Evolutionary conservation across 2,888 invertebrate species (phyloP).

Genomic region (Epirrhoe alternata): DNA sequence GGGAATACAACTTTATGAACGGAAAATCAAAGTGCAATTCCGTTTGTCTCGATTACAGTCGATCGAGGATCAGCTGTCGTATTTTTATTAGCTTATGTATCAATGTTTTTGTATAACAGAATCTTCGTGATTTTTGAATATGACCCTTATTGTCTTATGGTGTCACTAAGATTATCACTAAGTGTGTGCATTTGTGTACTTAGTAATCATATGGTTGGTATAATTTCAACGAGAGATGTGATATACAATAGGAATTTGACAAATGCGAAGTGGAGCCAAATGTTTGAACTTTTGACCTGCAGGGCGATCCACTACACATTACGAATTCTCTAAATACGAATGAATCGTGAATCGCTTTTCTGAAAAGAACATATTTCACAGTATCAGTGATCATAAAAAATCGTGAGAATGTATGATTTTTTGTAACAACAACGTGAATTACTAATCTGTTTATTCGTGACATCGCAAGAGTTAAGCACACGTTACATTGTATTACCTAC

Average conservation of each 20-base stretch:
- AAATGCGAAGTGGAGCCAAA: neutral
- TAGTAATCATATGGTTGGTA: too few species aligned
- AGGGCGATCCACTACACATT: too few species aligned
- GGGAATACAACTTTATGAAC: neutral
- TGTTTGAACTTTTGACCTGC: neutral
- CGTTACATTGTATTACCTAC: neutral
- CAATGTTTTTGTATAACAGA: too few species aligned
- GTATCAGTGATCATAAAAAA: too few species aligned
- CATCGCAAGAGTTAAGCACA: neutral
- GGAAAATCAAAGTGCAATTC: neutral
- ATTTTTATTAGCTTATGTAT: too few species aligned
- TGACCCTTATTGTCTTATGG: neutral
- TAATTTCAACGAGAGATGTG: too few species aligned
- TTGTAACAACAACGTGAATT: neutral
- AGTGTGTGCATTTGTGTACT: neutral
- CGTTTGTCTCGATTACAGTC: slow-evolving; percentile 11
- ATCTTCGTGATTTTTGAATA: neutral
- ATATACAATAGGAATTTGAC: neutral
- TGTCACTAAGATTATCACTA: neutral
- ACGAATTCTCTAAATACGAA: too few species aligned
- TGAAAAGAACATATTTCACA: too few species aligned
- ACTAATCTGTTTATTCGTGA: neutral
- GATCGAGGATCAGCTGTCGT: slow-evolving; percentile 1
- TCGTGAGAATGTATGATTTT: neutral
- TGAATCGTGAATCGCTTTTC: too few species aligned